These are phyloP conservation scores for Hypotaenidia philippensis DNA, from an alignment of 2,797 vertebrate genomes.

Conservation along the genomic window DNA sequence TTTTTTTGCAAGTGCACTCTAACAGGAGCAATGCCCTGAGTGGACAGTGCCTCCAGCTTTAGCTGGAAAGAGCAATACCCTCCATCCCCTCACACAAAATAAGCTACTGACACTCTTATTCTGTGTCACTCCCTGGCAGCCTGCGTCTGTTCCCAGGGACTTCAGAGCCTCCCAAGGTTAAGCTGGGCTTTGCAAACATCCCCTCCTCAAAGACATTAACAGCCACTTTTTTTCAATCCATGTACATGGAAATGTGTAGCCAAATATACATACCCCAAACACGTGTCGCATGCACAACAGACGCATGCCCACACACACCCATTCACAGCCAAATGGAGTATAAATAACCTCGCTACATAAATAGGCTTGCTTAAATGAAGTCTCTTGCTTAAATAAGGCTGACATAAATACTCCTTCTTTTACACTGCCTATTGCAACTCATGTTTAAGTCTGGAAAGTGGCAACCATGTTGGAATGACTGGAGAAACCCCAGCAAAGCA, in stretches of 20 bases:
- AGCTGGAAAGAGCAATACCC: neutral
- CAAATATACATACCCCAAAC: conserved; percentile 22
- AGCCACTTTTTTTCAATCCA: neutral
- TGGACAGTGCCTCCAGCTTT: neutral
- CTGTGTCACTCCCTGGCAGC: neutral
- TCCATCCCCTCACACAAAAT: neutral
- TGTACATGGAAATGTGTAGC: conserved; percentile 3
- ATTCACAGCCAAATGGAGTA: conserved; percentile 12
- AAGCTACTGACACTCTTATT: neutral
- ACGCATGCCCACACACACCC: conserved; percentile 6
- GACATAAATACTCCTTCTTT: neutral
- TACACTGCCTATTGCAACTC: neutral
- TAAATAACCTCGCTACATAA: neutral
- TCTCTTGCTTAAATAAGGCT: conserved; percentile 36
- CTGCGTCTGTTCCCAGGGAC: neutral
- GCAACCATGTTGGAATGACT: neutral
- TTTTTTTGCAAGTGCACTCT: neutral
- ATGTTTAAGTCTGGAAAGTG: conserved; percentile 4
- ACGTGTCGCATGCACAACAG: conserved; percentile 12
- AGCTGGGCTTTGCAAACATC: neutral
- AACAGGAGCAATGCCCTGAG: neutral
- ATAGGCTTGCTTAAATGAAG: conserved; percentile 43
- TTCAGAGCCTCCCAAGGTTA: neutral
- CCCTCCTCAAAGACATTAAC: neutral
- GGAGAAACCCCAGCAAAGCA: neutral